A percentile compares a stretch with the other conserved stretches of the same genome.
Conservation (phyloP, 2,797 vertebrate species). For the Channa striata region DNA sequence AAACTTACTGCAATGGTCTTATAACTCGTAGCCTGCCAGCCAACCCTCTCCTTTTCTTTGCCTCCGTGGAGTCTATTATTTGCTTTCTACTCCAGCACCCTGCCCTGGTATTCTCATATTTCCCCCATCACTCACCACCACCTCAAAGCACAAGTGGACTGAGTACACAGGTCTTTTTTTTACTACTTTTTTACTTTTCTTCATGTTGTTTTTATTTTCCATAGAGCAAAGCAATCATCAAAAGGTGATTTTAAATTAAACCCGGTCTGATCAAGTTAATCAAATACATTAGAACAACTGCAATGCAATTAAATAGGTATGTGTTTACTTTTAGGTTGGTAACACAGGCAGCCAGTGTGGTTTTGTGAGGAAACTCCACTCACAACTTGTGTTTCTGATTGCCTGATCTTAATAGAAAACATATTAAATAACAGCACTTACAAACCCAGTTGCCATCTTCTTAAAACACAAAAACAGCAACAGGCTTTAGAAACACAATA, state of each 20-base stretch:
- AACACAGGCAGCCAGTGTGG: no score
- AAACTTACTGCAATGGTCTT: conserved; percentile 9
- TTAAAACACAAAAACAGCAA: background rate
- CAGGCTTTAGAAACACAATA: background rate
- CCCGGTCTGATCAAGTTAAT: no score
- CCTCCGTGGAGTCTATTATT: conserved; percentile 59
- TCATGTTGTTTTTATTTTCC: background rate
- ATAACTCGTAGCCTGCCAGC: conserved; percentile 10
- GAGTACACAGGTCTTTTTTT: conserved; percentile 12
- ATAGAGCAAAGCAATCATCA: background rate
- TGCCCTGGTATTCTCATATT: conserved; percentile 55
- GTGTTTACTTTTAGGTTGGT: no score
- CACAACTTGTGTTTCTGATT: no score
- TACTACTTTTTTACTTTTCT: background rate
- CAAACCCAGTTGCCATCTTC: no score
- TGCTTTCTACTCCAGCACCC: conserved; percentile 51
- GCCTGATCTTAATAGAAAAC: no score
- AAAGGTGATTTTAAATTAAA: background rate
- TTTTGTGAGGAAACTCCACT: no score
- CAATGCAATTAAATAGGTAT: no score
- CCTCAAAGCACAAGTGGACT: conserved; percentile 48
- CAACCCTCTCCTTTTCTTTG: conserved; percentile 36
- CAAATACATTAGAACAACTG: no score
- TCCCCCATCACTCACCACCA: conserved; percentile 49
- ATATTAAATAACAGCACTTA: no score